Evolutionary conservation across 2,888 invertebrate species (phyloP).

Genomic region (Lordiphosa andalusiaca): DNA sequence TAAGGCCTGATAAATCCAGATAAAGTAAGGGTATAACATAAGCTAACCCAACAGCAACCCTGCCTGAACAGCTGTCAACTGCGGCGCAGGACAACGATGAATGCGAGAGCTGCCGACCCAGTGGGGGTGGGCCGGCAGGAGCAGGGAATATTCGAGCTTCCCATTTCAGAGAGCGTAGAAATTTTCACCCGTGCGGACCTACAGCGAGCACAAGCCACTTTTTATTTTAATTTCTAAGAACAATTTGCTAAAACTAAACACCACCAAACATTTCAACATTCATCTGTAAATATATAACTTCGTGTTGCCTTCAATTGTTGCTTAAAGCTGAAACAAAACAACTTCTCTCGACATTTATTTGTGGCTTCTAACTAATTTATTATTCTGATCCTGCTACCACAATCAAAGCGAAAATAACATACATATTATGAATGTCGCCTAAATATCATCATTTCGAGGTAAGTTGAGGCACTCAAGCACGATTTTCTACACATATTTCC

Average conservation of each 20-base stretch:
- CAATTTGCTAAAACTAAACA: constrained; percentile 14
- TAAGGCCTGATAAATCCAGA: no score
- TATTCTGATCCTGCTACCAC: constrained; percentile 11
- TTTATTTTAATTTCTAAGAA: constrained; percentile 31
- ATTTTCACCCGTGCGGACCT: constrained; percentile 71
- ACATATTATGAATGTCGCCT: constrained; percentile 93
- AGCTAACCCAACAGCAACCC: constrained; percentile 16
- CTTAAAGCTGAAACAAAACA: no score
- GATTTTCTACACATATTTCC: not conserved
- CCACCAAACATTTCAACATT: constrained; percentile 1
- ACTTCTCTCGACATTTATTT: no score
- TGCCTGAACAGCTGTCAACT: constrained; percentile 46
- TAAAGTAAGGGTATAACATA: no score
- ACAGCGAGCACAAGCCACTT: constrained; percentile 29
- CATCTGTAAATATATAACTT: not conserved
- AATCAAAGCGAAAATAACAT: constrained; percentile 44
- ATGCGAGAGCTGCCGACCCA: constrained; percentile 1
- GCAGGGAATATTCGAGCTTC: constrained; percentile 15
- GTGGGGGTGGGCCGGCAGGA: constrained; percentile 5
- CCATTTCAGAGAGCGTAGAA: constrained; percentile 57
- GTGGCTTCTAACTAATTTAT: no score
- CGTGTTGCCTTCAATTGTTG: no score
- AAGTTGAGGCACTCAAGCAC: constrained; percentile 74
- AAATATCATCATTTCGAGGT: constrained; percentile 92
- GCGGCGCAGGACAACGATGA: constrained; percentile 55